Base-by-base conservation (phyloP, 2,113 vertebrate species). In the Nothobranchius kuhntae region DNA sequence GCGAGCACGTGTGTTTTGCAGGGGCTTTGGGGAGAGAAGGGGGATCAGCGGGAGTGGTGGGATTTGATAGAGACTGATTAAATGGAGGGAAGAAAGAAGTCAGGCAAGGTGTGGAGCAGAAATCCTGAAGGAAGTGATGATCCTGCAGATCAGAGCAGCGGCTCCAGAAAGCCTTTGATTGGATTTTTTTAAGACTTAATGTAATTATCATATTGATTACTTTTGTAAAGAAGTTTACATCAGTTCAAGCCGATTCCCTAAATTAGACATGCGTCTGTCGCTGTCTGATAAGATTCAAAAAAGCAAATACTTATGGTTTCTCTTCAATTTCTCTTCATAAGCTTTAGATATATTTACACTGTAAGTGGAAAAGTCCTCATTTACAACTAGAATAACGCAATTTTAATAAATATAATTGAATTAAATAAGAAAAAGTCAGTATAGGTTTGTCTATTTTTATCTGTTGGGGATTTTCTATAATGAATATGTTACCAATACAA, bases 51-150 rank as follows among this genome's bases (percentile, higher is more conserved):
- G 82, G 66, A 78, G 78, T 64, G 82, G 65, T 55, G 53, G 71
- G 65, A 73, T 83, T 68, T 67, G 73, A 76, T 64, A 51, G 73
- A 7, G 56, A n/a, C 48, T 57, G 71, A 73, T 75, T 82, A 65
- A 71, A 62, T 47, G 48, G 51, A 36, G 35, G 21, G 35, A n/a
- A 74, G 14, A 62, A 45, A 67, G 24, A 61, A 72, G 65, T 63
- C 42, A 40, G 51, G 46, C 44, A 78, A 78, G 68, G 71, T 85
- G 72, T 60, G 60, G 51, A 55, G 44, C 63, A 52, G 50, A 38
- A 56, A 62, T 36, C 53, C 60, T 4, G 4, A 35, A 75, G 66
- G 65, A 68, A 60, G 67, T 54, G 56, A 53, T 65, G 42, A 73
- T 53, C 51, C 59, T 54, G 24, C 13, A 12, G 68, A 50, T 58